phyloP scores from a whole-genome alignment of 2,113 vertebrate genomes.

The Ciconia maguari region DNA sequence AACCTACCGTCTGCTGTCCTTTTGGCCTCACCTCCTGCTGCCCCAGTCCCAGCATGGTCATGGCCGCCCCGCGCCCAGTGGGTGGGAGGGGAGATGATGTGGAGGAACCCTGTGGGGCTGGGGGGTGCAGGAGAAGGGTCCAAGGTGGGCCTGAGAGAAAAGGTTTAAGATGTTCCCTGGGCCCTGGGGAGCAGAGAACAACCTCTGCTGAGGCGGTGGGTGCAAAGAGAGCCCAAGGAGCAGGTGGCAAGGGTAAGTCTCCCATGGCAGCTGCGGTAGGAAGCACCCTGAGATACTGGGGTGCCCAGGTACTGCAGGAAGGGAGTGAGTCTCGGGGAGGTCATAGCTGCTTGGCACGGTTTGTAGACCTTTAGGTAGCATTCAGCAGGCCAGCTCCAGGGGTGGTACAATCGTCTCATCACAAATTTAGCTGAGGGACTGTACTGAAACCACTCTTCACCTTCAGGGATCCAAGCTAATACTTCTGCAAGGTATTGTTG shows the following conservation, averaged over 20 bases:
- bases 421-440: background rate
- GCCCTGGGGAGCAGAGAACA: background rate
- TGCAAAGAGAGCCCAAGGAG: background rate
- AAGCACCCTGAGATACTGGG: background rate
- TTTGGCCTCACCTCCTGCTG: background rate
- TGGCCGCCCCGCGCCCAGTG: fast-evolving
- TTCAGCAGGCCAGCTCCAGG: background rate
- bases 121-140: background rate
- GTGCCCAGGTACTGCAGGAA: background rate
- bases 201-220: background rate
- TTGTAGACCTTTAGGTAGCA: background rate
- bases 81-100: background rate
- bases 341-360: background rate
- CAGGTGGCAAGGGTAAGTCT: background rate
- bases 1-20: background rate
- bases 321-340: background rate
- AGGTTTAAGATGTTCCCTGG: background rate
- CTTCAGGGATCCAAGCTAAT: background rate
- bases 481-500: background rate
- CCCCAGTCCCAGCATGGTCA: background rate
- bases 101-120: background rate
- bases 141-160: background rate
- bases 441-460: background rate
- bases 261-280: background rate
- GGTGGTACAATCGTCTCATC: background rate